phyloP scores from a whole-genome alignment of 2,888 invertebrate species.

The Himalopsyche japonica region DNA sequence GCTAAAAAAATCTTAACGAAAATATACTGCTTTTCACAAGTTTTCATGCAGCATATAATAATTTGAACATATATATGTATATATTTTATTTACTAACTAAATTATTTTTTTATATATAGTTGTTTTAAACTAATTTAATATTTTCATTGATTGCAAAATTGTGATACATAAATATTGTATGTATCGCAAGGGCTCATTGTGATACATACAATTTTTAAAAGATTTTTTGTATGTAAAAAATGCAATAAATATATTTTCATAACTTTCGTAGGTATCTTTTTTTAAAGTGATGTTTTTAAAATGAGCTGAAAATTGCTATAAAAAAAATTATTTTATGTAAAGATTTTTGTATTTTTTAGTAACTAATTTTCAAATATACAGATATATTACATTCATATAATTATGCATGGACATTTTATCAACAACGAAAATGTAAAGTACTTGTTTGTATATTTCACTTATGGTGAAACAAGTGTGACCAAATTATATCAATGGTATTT shows the following conservation, averaged over 20 bases:
- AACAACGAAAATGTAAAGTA: not conserved
- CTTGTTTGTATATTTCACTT: not conserved
- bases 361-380: not conserved
- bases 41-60: not conserved
- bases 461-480: not conserved
- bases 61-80: not conserved
- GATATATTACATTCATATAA: not conserved
- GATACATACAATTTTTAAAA: conserved; percentile 26
- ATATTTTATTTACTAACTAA: not conserved
- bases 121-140: not conserved
- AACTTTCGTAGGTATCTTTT: too few species aligned
- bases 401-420: not conserved
- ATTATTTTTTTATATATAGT: not conserved
- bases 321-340: too few species aligned
- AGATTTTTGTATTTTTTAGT: not conserved
- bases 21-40: not conserved
- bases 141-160: not conserved
- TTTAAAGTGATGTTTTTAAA: too few species aligned
- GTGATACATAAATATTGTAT: conserved; percentile 9
- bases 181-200: conserved; percentile 38
- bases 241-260: too few species aligned
- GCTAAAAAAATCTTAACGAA: not conserved
- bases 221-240: not conserved
- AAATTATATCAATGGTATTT: not conserved
- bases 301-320: too few species aligned